Base-by-base conservation (phyloP, 2,888 invertebrate species). In the Heliconius ethilla region DNA sequence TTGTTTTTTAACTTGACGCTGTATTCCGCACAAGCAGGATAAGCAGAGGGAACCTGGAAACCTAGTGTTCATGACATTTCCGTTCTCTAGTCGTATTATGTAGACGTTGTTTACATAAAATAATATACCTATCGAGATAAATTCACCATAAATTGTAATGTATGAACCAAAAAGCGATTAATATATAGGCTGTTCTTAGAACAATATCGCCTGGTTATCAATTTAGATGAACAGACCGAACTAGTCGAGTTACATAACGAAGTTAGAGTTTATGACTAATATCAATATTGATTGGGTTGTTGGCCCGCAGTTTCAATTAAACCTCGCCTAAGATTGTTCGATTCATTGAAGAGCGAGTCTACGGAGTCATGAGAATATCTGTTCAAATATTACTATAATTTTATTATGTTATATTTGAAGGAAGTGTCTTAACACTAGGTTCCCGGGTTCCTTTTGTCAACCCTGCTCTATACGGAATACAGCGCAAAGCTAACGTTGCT, bases 221-320 rank as follows among this genome's bases (percentile, higher is more conserved):
- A 77, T 67, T 73, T 67, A 67, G 59, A 72, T 62, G 67, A 67
- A 77, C 37, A 73, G 55, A 76, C 63, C n/a, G 72, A 77, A 62
- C 67, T 40, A 66, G 33, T 27, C 29, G 73, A 73, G 40, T 73
- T 67, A 77, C 40, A 29, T 77, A 73, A 73, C 73, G 13, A 74
- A 73, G 73, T 77, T 77, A 37, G 62, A 77, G 67, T 74, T 59
- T 77, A 77, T 74, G 73, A 74, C 27, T 77, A 73, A 77, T 73
- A 73, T 62, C 73, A 74, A 77, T 73, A 74, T 77, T 77, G 73
- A 77, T 67, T 77, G 25, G 73, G 73, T 74, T 77, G 73, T 73
- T 77, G 67, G 73, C 40, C 29, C 62, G 70, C 74, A 75, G 66
- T 78, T 81, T 87, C 87, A 85, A 88, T 86, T 87, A 88, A 87